Evolutionary conservation across 2,113 vertebrate genomes (phyloP), one percentile per base, ranked within the genome.

Genomic region (Hemicordylus capensis): DNA sequence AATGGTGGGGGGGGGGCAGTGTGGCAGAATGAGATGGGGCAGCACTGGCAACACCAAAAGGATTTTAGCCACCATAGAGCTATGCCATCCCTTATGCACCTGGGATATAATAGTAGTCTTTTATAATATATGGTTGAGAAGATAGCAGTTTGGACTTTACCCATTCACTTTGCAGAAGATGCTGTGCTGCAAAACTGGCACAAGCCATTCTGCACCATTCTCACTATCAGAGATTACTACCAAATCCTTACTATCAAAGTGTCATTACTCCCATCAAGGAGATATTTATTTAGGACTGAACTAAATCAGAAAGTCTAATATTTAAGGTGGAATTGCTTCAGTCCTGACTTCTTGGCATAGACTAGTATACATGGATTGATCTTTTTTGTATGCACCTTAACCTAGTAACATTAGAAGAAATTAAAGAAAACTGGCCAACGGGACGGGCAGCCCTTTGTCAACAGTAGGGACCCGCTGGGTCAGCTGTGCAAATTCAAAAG

Each of bases 1-100:
- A 79, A 85, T 80, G 76, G n/a, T n/a, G n/a, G n/a, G n/a, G n/a
- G n/a, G 42, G 76, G 31, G 42, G 76, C 76, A 72, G 64, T 22
- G 72, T 79, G 54, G 66, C 76, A 85, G 56, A 24, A 85, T 77
- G 84, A 72, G 34, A 85, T 80, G 56, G 54, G 67, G 67, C 44
- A 48, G 56, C 42, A 51, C 44, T 28, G 66, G 42, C 54, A 48
- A 70, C 42, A 72, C 34, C 80, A 39, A 73, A 80, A 56, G 54
- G 26, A 48, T 51, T 39, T 79, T 56, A 79, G 76, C 66, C 76
- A 78, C 19, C 46, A 46, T 37, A 83, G 4, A 76, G 61, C 24
- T 67, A 66, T 56, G 48, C 42, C 37, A 67, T 78, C n/a, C 46
- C 56, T 6, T 77, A 66, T 31, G 70, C 28, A 39, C 37, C 56